These are phyloP conservation scores for Molossus alvarezi DNA, from an alignment of 2,797 vertebrate genomes.

Conservation along the genomic window DNA sequence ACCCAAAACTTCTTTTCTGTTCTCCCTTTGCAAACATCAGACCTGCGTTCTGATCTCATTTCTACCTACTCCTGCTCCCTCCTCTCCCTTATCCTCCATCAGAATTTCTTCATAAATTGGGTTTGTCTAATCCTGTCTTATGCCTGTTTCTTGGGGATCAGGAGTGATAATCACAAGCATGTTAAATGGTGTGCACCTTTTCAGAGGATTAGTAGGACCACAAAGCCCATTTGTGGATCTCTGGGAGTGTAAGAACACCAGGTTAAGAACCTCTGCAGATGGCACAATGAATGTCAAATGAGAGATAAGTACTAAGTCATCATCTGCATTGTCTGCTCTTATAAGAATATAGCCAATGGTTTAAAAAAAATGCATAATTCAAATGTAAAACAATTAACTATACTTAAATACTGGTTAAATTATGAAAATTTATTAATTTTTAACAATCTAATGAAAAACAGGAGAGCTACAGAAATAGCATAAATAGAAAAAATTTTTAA, in stretches of 20 bases:
- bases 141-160: background rate
- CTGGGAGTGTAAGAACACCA: background rate
- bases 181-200: background rate
- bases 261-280: constrained; percentile 1
- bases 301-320: constrained; percentile 3
- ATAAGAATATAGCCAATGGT: constrained; percentile 27
- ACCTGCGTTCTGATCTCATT: background rate
- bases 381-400: constrained; percentile 49
- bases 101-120: background rate
- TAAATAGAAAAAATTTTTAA: background rate
- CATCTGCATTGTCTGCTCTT: background rate
- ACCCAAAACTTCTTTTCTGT: background rate
- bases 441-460: background rate
- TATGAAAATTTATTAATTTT: background rate
- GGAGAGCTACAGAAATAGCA: background rate
- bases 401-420: constrained; percentile 31
- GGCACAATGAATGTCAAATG: constrained; percentile 6
- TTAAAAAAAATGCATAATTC: background rate
- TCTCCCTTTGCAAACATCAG: background rate
- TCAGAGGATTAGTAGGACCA: background rate
- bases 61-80: background rate
- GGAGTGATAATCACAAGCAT: background rate
- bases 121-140: background rate
- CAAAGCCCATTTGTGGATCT: background rate
- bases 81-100: background rate